A percentile compares a stretch with the other conserved stretches of the same genome.
Evolutionary conservation across 2,113 vertebrate species (phyloP).

Genomic region (Macquaria australasica): DNA sequence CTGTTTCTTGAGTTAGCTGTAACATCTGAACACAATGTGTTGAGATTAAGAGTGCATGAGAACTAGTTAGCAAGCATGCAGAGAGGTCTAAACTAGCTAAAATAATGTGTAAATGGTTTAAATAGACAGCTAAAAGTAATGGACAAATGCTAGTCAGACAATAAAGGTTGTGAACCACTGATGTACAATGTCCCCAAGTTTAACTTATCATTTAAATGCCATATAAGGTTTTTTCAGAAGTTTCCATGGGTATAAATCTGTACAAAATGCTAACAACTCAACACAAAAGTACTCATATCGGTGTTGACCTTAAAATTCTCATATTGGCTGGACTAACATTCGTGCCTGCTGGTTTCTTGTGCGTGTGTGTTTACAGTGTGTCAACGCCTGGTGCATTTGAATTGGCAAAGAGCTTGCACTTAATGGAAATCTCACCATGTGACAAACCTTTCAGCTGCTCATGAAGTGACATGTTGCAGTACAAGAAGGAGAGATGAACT

Average conservation of each 20-base stretch:
- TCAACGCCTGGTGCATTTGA: conserved; percentile 51
- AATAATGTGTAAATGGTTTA: neutral
- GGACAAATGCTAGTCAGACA: neutral
- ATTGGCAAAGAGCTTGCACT: conserved; percentile 57
- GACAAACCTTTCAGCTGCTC: conserved; percentile 47
- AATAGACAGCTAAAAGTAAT: neutral
- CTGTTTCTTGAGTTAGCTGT: neutral
- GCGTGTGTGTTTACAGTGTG: conserved; percentile 51
- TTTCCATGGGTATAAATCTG: neutral
- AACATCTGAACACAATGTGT: neutral
- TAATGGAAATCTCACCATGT: conserved; percentile 49
- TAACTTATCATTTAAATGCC: neutral
- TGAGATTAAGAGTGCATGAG: neutral
- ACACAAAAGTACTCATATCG: neutral
- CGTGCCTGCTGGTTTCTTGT: neutral
- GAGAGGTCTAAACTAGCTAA: neutral
- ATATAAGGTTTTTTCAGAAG: neutral
- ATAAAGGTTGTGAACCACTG: too few relatives aligned
- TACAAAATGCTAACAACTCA: neutral
- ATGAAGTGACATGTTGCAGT: conserved; percentile 11
- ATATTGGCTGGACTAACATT: neutral
- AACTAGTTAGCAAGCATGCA: neutral
- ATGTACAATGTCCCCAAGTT: neutral
- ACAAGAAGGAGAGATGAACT: conserved; percentile 30
- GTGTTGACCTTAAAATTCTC: neutral